Base-by-base conservation (phyloP, 2,113 vertebrate species). In the Merops nubicus region DNA sequence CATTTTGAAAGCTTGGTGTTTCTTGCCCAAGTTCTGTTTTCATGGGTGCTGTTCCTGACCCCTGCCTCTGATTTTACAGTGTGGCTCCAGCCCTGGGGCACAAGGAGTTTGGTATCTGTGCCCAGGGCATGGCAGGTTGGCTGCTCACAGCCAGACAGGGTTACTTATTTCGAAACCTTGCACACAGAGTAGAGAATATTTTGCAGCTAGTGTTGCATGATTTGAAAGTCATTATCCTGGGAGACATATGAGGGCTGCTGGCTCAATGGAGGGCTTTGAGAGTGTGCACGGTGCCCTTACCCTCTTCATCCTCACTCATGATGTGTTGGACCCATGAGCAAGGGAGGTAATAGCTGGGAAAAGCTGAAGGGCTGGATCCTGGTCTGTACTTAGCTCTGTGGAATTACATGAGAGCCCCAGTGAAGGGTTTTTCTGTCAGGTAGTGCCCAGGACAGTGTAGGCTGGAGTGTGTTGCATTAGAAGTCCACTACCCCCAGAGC, bases 401-500 rank as follows among this genome's bases (percentile, higher is more conserved):
- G 31, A 59, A 73, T 26, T 25, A 40, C 36, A 67, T 38, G 43
- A 60, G 43, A 45, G 22, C 51, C 36, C 19, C 1, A 15, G 33
- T 29, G 51, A 45, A 65, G 59, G 33, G 38, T 33, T 78, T 40
- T 8, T 21, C 31, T 57, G 36, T 50, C 45, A 38, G 73, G 20
- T 51, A 2, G 34, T n/a, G 25, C 34, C 70, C 48, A 8, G 48
- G 40, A 63, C 33, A 34, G 13, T 0, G 0, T 7, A 28, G 19
- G 3, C 12, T 33, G 43, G 12, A 16, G 29, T 65, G 81, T 19
- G 50, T 43, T 73, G 43, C 4, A 2, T 11, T 28, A 36, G 26
- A 16, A 56, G 8, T 7, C 6, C n/a, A 33, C 21, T 11, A 12
- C 3, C 12, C 4, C 15, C 1, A 0, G 16, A 28, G 12, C 14